Conservation (phyloP, 2,888 invertebrate genomes). For the Cylloceria caligata region DNA sequence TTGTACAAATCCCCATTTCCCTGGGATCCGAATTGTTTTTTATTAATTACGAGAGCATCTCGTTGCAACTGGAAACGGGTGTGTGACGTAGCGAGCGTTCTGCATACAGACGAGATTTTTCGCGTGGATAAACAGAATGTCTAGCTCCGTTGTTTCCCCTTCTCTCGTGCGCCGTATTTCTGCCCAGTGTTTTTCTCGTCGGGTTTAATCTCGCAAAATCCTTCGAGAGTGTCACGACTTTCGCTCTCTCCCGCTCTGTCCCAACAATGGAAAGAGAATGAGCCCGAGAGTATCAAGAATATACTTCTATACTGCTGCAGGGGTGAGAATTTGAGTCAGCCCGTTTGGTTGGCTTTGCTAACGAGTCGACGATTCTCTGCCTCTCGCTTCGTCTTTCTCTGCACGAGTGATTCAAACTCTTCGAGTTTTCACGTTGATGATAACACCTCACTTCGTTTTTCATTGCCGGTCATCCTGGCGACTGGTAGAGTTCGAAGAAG, state of each 20-base stretch:
- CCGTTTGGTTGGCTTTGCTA: conserved; percentile 20
- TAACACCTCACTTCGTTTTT: conserved; percentile 3
- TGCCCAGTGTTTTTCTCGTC: conserved; percentile 43
- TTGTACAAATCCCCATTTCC: background rate
- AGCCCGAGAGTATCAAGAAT: conserved; percentile 20
- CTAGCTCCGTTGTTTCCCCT: conserved; percentile 42
- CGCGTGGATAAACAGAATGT: conserved; percentile 70
- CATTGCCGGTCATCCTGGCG: background rate
- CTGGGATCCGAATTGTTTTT: conserved; percentile 62
- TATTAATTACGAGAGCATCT: conserved; percentile 59
- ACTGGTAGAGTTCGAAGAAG: background rate
- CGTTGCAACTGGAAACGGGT: conserved; percentile 27
- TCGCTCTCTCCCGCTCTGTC: conserved; percentile 11
- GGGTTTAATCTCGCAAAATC: conserved; percentile 65
- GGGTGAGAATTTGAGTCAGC: conserved; percentile 24
- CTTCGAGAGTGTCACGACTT: conserved; percentile 56
- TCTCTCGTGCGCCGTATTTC: conserved; percentile 7
- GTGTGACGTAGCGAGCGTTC: conserved; percentile 53
- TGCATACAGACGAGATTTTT: conserved; percentile 74
- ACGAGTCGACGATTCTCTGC: conserved; percentile 20
- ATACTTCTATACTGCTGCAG: background rate
- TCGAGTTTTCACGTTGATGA: conserved; percentile 9
- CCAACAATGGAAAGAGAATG: conserved; percentile 39
- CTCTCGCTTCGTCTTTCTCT: background rate
- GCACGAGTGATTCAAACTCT: conserved; percentile 8